Base-by-base conservation (phyloP, 2,888 invertebrate genomes). In the Sisyra terminalis region DNA sequence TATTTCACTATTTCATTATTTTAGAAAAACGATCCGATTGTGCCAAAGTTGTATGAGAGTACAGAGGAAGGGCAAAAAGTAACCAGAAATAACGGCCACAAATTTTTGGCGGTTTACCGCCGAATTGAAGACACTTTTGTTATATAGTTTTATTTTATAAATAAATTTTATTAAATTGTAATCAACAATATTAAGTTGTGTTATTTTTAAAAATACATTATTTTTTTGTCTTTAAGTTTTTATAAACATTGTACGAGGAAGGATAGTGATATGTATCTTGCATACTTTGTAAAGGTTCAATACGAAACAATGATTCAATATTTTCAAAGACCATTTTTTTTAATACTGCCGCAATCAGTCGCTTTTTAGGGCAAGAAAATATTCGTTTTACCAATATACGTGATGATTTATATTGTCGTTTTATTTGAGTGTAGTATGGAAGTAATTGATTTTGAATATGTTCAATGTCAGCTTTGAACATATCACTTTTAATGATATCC, bases 41-140 rank as follows among this genome's bases (percentile, higher is more conserved):
- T 93, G n/a, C 80, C 81, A 5, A 85, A 92, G 61, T 66, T 98
- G 6, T 89, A 78, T 57, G 84, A 84, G 55, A 88, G 89, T 57
- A 89, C 96, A 35, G 98, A 98, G 66, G 98, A 98, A 67, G 98
- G 97, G 0, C 84, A 96, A 60, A 98, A 98, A 67, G 97, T 98
- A 1, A 81, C 89, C 1, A 73, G 98, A 53, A 96, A 96, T 61
- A 80, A 85, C 51, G 97, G 98, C 35, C 78, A 84, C 40, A 96
- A 96, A 63, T 94, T 78, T 69, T 63, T 92, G 46, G 96, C 97
- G 43, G 83, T 93, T 44, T 97, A 87, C 59, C 71, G 72, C 57
- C 73, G 92, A 57, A 66, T 75, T 46, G 45, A 59, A 40, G 74
- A 75, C 59, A 62, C 69, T 24, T 61, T 56, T 48, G 14, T 38